phyloP scores from a whole-genome alignment of 2,113 vertebrate genomes.

The Pimephales promelas region DNA sequence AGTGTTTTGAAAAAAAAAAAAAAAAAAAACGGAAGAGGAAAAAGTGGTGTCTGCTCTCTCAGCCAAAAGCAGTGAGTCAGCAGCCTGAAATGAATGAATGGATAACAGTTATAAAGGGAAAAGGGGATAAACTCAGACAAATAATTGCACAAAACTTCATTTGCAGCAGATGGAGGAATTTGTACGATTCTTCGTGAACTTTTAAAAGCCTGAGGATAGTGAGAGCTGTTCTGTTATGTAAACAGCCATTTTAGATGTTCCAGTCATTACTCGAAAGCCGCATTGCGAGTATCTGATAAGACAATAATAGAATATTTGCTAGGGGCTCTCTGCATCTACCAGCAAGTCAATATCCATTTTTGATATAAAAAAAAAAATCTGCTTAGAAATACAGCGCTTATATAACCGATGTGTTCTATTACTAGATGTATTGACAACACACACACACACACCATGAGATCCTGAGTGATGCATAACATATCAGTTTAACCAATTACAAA shows the following conservation, averaged over 20 bases:
- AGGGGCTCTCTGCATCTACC: conserved; percentile 5
- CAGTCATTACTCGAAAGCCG: neutral
- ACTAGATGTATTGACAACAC: conserved; percentile 12
- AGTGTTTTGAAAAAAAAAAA: neutral
- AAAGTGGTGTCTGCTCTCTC: neutral
- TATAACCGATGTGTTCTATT: neutral
- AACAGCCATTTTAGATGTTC: conserved; percentile 28
- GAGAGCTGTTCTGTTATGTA: conserved; percentile 25
- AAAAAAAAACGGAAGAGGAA: neutral
- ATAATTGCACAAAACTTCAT: conserved; percentile 29
- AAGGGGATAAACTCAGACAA: conserved; percentile 2
- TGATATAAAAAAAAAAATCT: neutral
- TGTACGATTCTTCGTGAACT: conserved; percentile 20
- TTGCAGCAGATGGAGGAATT: conserved; percentile 37
- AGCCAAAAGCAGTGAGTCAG: conserved; percentile 10
- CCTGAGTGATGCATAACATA: neutral
- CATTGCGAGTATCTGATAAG: conserved; percentile 20
- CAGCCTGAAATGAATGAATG: conserved; percentile 36
- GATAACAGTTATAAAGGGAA: conserved; percentile 25
- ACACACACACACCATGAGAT: neutral
- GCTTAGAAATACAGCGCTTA: neutral
- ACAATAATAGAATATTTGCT: conserved; percentile 35
- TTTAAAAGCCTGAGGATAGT: conserved; percentile 17
- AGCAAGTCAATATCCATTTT: conserved; percentile 1
- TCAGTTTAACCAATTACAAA: neutral